Evolutionary conservation across 2,888 invertebrate genomes (phyloP).

Genomic region (Phortica magna): DNA sequence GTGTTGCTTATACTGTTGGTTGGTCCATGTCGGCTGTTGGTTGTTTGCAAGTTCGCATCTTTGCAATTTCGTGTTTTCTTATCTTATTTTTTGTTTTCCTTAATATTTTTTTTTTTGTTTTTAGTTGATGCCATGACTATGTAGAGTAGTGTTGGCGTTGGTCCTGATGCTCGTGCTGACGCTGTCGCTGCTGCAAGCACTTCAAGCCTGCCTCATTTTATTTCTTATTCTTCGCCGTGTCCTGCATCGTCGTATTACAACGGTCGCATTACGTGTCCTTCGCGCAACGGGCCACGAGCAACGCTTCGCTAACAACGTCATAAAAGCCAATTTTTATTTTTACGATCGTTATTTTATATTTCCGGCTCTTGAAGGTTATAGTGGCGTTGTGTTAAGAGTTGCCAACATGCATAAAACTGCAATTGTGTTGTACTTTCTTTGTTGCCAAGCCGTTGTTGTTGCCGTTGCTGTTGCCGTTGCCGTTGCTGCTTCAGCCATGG

Average conservation of each 20-base stretch:
- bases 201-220: not conserved
- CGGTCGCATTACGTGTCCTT: not conserved
- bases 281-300: conserved; percentile 1
- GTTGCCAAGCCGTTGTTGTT: conserved; percentile 13
- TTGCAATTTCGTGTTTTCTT: not conserved
- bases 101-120: not conserved
- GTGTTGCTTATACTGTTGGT: conserved; percentile 12
- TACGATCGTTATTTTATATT: conserved; percentile 63
- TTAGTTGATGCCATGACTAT: not conserved
- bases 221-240: not conserved
- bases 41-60: conserved; percentile 19
- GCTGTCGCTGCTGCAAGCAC: not conserved
- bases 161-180: not conserved
- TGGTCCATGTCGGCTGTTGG: not conserved
- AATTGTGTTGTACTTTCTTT: conserved; percentile 44
- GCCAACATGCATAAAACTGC: conserved; percentile 59
- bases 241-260: not conserved
- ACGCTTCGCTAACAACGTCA: conserved; percentile 47
- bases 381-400: conserved; percentile 52
- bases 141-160: not conserved
- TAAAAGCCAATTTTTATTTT: conserved; percentile 63
- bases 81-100: not conserved
- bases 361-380: conserved; percentile 60
- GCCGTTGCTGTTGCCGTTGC: conserved; percentile 16
- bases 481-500: not conserved